Percentiles rank a stretch among this genome's conserved stretches.
These are phyloP conservation scores for Pantelozetes paolii DNA, from an alignment of 2,888 invertebrate genomes.

Conservation along the genomic window DNA sequence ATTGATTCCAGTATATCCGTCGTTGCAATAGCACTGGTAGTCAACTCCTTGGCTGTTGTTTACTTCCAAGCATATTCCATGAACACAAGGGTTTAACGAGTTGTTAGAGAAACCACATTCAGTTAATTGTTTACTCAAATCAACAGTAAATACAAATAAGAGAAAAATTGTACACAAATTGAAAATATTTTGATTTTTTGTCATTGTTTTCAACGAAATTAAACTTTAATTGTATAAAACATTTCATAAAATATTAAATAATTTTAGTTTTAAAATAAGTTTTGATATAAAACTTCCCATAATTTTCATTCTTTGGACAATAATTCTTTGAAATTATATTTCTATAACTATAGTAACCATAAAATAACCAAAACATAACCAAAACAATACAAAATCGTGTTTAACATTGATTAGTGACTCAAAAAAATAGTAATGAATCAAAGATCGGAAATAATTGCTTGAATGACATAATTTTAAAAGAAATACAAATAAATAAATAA, in stretches of 20 bases:
- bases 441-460: too few species aligned
- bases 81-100: slow-evolving; percentile 28
- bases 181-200: background rate
- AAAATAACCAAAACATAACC: too few species aligned
- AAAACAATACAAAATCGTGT: too few species aligned
- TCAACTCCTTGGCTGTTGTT: background rate
- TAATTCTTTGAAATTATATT: background rate
- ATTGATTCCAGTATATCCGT: slow-evolving; percentile 38
- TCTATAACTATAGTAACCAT: slow-evolving; percentile 11
- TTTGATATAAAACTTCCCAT: too few species aligned
- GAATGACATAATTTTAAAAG: too few species aligned
- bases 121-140: background rate
- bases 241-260: background rate
- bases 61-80: slow-evolving; percentile 30
- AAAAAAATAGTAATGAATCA: too few species aligned
- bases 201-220: too few species aligned
- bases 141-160: background rate
- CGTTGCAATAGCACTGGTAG: slow-evolving; percentile 36
- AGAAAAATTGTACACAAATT: background rate
- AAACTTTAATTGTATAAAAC: too few species aligned
- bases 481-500: too few species aligned
- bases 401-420: slow-evolving; percentile 1
- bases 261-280: background rate
- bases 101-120: slow-evolving; percentile 4
- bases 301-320: background rate